These are phyloP conservation scores for Hydrolagus colliei DNA, from an alignment of 2,797 vertebrate genomes.

Conservation along the genomic window DNA sequence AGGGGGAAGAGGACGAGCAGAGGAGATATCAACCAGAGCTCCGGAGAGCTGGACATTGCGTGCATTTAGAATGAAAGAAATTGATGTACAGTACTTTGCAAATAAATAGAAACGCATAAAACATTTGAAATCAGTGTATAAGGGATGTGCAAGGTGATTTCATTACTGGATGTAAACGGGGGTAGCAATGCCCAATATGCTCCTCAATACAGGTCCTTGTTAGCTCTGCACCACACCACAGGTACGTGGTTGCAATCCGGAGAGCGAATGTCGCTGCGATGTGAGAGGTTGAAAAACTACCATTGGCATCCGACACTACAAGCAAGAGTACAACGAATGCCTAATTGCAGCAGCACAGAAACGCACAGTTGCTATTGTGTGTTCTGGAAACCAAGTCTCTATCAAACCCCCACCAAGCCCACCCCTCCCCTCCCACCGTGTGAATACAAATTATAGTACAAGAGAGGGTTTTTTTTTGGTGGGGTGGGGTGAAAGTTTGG, in stretches of 20 bases:
- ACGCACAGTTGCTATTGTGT: conserved; percentile 12
- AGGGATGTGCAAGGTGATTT: background rate
- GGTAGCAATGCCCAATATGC: background rate
- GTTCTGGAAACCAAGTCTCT: conserved; percentile 53
- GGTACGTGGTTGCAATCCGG: background rate
- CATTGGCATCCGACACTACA: background rate
- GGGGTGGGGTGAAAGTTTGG: conserved; percentile 42
- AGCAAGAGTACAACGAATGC: background rate
- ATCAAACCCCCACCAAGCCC: conserved; percentile 37
- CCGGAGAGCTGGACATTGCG: too few relatives aligned
- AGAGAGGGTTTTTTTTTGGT: too few relatives aligned
- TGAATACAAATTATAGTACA: conserved; percentile 68
- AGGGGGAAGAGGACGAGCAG: too few relatives aligned
- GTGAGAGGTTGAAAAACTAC: background rate
- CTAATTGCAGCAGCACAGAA: too few relatives aligned
- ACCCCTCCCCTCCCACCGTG: conserved; percentile 22
- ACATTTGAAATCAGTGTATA: background rate
- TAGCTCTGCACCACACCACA: background rate
- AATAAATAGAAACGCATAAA: background rate
- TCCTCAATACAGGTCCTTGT: conserved; percentile 9
- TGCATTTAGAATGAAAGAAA: background rate
- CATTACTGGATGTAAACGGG: background rate
- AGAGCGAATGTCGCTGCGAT: background rate
- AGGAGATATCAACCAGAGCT: background rate
- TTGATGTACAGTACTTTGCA: too few relatives aligned